These are phyloP conservation scores for Chroicocephalus ridibundus DNA, from an alignment of 2,113 vertebrate genomes.

Conservation along the genomic window DNA sequence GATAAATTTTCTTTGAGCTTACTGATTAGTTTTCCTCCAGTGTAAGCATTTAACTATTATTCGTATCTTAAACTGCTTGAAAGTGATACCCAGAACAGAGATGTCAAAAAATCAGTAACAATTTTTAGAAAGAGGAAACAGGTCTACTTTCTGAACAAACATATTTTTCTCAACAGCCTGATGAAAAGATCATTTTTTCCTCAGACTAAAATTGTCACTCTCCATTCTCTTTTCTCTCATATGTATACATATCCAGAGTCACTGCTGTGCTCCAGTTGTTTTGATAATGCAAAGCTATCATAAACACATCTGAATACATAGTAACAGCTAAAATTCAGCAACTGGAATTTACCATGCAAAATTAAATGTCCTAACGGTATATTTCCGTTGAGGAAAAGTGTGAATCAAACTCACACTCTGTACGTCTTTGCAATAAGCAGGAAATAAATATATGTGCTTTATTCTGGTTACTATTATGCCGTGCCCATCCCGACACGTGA, in stretches of 20 bases:
- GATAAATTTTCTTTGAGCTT: neutral
- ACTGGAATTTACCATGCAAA: neutral
- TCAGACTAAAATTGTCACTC: neutral
- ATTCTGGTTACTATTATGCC: neutral
- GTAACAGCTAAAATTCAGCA: neutral
- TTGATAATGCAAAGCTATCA: neutral
- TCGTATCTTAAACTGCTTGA: neutral
- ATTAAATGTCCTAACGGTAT: neutral
- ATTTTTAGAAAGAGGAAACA: neutral
- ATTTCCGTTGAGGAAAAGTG: neutral
- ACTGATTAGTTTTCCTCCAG: neutral
- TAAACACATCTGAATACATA: neutral
- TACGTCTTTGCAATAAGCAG: neutral
- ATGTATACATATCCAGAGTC: neutral
- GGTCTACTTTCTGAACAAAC: neutral
- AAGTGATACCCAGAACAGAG: neutral
- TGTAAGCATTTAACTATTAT: neutral
- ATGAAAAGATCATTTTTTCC: neutral
- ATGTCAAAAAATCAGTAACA: neutral
- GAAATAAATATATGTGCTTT: neutral
- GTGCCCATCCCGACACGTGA: fast-evolving
- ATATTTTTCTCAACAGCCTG: neutral
- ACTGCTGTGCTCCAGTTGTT: neutral
- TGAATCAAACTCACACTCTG: neutral
- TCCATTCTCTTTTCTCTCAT: neutral